Evolutionary conservation across 1,140 invertebrate genomes (phyloP), one percentile per base, ranked within the genome.

Genomic region (Helicoverpa armigera): DNA sequence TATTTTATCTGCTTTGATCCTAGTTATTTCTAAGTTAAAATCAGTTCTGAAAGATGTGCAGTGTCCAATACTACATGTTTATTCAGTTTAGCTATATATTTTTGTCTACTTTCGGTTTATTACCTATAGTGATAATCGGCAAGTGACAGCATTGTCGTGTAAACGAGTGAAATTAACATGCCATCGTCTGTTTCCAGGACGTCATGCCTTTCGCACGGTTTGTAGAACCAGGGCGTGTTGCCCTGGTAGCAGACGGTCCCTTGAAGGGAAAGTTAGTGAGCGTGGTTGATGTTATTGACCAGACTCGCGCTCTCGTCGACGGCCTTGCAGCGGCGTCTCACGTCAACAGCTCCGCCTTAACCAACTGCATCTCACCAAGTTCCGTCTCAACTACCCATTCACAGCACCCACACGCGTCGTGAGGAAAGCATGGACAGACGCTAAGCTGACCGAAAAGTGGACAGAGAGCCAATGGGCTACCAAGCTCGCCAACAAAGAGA

Each of bases 221-320:
- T 95, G 99, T 99, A 82, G 97, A 99, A 95, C 97, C 99, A 67
- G 99, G 99, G 94, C 98, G 99, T 86, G 97, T 99, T 85, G 99
- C 98, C 94, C 98, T 98, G 91, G 97, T 99, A 86, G 97, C 98
- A 74, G 97, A 98, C 93, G 99, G 99, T 14, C 96, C 96, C 69
- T 94, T 99, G 85, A 97, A 97, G 92, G 99, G 99, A 83, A 99
- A 99, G 96, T 95, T 99, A 69, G 97, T 98, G 83, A 96, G 97
- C 85, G 99, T 99, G 89, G 98, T 99, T 58, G 98, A 99, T 95
- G 96, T 99, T 86, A 98, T 99, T 89, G 99, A 99, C 94, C 98
- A 99, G 96, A 99, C 99, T 90, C 97, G 98, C 93, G 98, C 98
- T 88, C 96, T 99, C 75, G 96, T 99, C 82, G 99, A 99, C 97